phyloP scores from a whole-genome alignment of 2,888 invertebrate genomes.

The Leptinotarsa rubiginosa region DNA sequence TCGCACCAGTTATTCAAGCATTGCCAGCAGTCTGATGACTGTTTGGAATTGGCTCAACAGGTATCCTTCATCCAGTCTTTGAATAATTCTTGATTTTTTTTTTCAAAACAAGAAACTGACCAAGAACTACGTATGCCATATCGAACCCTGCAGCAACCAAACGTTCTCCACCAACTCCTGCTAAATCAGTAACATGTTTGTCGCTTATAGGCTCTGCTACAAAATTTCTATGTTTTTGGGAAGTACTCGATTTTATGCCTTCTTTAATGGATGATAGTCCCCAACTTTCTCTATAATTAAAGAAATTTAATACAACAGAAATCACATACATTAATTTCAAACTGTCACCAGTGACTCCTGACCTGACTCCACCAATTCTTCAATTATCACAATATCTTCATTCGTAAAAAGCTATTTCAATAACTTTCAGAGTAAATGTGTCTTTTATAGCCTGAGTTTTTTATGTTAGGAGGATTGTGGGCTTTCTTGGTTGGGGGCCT shows the following conservation, averaged over 20 bases:
- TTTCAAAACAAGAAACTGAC: constrained; percentile 95
- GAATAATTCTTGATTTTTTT: constrained; percentile 95
- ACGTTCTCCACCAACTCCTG: constrained; percentile 93
- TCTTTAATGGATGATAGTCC: neutral
- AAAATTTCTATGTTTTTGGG: constrained; percentile 93
- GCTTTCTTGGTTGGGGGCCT: no score
- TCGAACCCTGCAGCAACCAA: constrained; percentile 91
- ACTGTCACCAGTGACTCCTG: no score
- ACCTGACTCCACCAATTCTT: no score
- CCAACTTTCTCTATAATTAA: neutral
- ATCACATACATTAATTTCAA: no score
- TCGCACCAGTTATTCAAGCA: constrained; percentile 98
- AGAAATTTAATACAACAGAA: neutral
- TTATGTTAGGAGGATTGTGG: no score
- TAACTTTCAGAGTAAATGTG: no score
- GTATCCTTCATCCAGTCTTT: constrained; percentile 98
- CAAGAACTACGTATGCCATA: constrained; percentile 96
- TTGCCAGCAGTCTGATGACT: constrained; percentile 92
- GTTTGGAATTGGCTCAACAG: constrained; percentile 91
- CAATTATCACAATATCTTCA: no score
- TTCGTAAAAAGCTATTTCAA: no score
- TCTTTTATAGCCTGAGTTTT: no score
- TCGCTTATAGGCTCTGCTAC: constrained; percentile 96
- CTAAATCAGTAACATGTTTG: constrained; percentile 92
- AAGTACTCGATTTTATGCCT: constrained; percentile 83